These are phyloP conservation scores for Pseudonaja textilis DNA, from an alignment of 2,113 vertebrate species.

Conservation along the genomic window DNA sequence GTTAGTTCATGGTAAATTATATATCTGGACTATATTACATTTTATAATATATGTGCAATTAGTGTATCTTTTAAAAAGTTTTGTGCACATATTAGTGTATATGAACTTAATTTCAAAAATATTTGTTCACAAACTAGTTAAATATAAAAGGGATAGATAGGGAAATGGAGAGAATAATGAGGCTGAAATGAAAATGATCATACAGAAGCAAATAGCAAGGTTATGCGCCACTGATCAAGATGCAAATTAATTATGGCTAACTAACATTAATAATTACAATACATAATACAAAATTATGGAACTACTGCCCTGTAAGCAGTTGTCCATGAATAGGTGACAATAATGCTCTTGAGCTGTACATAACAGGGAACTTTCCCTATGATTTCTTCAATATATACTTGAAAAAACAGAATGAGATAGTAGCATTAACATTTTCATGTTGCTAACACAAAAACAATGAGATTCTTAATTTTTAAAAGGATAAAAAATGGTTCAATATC, in stretches of 20 bases:
- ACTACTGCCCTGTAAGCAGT: slow-evolving; percentile 12
- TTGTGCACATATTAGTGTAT: not conserved
- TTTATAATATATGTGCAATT: not conserved
- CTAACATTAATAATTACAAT: not conserved
- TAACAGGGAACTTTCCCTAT: not conserved
- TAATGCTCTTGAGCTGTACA: not conserved
- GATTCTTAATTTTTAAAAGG: not conserved
- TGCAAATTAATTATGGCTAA: not conserved
- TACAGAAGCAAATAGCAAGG: not conserved
- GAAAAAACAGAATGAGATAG: not conserved
- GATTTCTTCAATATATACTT: not conserved
- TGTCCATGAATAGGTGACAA: not conserved
- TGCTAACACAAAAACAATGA: not conserved
- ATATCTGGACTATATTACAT: not conserved
- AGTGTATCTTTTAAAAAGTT: not conserved
- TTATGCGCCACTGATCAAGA: not conserved
- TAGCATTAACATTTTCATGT: not conserved
- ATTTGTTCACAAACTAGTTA: not conserved
- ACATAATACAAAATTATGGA: not conserved
- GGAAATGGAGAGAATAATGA: slow-evolving; percentile 34
- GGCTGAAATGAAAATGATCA: slow-evolving; percentile 50
- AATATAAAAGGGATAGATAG: slow-evolving; percentile 42
- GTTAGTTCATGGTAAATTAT: not conserved
- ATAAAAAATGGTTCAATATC: not conserved
- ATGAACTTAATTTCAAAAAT: not conserved